Base-by-base conservation (phyloP, 2,888 invertebrate species). In the Drosophila greeni region DNA sequence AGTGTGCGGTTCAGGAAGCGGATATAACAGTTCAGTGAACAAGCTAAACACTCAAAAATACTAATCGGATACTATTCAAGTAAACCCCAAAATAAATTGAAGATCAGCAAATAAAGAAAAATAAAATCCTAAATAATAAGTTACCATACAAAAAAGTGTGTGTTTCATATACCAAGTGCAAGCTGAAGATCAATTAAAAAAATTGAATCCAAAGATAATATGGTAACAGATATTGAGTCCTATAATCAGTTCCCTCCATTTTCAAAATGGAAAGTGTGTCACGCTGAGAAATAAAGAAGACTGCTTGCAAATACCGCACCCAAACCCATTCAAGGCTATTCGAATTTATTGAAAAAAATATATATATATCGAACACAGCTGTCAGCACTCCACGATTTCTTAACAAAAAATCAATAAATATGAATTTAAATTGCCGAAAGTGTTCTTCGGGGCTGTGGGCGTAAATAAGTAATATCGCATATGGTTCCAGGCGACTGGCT, bases 1-100 rank as follows among this genome's bases (percentile, higher is more conserved):
- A 48, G 68, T 40, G 72, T 43, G 42, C 64, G 72, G 69, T 66
- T 67, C 31, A 45, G 8, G 24, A 4, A 36, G 42, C 79, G 82
- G 60, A 48, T 37, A 33, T 5, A 33, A 5, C 11, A 20, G 24
- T 14, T 47, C 12, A 14, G 45, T 29, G 29, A 18, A 14, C 9
- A 45, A 45, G 14, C 18, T 12, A 20, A 18, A 16, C 11, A 11
- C 3, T 23, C 14, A 5, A 23, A 54, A 47, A n/a, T 43, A 43
- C 16, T 16, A 33, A 2, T 23, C n/a, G 14, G 8, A 34, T 49
- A 9, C 34, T 33, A 9, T 37, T 33, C 16, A 29, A 47, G 36
- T 42, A 8, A 57, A 23, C 45, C 45, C 14, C 5, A 39, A 36
- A 36, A 11, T 5, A 37, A 36, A 14, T 11, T 11, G 34, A 40